These are phyloP conservation scores for Drosophila dives DNA, from an alignment of 2,888 invertebrate genomes.

Conservation along the genomic window DNA sequence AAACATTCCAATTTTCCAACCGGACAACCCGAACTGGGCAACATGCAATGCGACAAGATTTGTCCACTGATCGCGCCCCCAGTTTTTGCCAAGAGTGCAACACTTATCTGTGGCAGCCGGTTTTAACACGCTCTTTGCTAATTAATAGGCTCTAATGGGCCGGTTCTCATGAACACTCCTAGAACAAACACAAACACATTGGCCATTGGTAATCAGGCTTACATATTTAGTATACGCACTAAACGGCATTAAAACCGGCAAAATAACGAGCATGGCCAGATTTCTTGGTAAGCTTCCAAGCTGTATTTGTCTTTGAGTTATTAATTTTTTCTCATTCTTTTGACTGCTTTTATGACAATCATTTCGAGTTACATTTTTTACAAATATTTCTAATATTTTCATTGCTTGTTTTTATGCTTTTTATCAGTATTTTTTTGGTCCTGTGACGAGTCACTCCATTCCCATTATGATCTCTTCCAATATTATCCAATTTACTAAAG, in stretches of 20 bases:
- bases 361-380: neutral
- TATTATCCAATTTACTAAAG: neutral
- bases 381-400: neutral
- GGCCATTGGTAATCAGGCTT: slow-evolving; percentile 37
- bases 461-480: neutral
- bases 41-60: slow-evolving; percentile 75
- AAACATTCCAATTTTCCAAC: slow-evolving; percentile 41
- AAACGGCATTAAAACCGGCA: slow-evolving; percentile 5
- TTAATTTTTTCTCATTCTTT: neutral
- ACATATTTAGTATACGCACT: slow-evolving; percentile 28
- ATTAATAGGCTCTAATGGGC: slow-evolving; percentile 71
- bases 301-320: neutral
- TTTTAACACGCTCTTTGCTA: slow-evolving; percentile 71
- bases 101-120: slow-evolving; percentile 67
- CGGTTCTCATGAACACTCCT: slow-evolving; percentile 41
- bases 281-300: neutral
- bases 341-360: neutral
- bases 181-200: neutral
- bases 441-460: neutral
- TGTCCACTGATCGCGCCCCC: slow-evolving; percentile 55
- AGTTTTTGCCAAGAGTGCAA: slow-evolving; percentile 18
- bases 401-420: neutral
- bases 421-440: neutral
- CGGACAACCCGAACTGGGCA: slow-evolving; percentile 6
- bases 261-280: slow-evolving; percentile 15